These are phyloP conservation scores for Plebejus anna DNA, from an alignment of 2,888 invertebrate genomes.

Conservation along the genomic window DNA sequence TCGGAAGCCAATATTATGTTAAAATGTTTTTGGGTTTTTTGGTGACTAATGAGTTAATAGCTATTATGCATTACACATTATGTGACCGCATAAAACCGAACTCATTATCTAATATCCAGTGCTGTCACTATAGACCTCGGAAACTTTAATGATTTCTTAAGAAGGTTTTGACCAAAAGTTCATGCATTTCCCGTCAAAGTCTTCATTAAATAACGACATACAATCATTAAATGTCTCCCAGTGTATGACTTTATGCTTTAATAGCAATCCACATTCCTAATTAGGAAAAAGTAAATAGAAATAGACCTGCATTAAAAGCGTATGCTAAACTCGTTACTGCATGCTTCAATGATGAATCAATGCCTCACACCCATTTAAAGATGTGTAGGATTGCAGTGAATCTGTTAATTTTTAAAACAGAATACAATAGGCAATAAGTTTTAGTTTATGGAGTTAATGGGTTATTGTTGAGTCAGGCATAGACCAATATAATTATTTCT, in stretches of 20 bases:
- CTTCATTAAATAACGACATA: too few species aligned
- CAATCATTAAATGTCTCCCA: too few species aligned
- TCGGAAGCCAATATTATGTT: neutral
- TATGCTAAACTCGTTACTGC: conserved; percentile 41
- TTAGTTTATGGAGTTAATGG: neutral
- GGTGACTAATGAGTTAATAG: conserved; percentile 30
- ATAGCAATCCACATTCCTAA: conserved; percentile 35
- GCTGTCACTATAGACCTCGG: conserved; percentile 31
- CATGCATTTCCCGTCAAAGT: too few species aligned
- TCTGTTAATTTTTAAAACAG: conserved; percentile 25
- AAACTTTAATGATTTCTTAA: too few species aligned
- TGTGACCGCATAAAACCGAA: conserved; percentile 35
- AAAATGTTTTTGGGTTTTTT: neutral
- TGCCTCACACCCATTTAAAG: conserved; percentile 38
- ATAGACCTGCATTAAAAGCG: conserved; percentile 35
- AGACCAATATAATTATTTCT: too few species aligned
- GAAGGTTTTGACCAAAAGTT: too few species aligned
- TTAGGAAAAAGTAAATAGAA: conserved; percentile 40
- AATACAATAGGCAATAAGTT: conserved; percentile 21
- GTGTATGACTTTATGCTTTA: conserved; percentile 34
- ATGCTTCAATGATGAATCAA: conserved; percentile 40
- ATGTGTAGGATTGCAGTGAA: conserved; percentile 28
- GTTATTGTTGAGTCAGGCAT: neutral
- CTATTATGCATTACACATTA: too few species aligned
- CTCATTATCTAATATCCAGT: conserved; percentile 35